Evolutionary conservation across 2,888 invertebrate species (phyloP).

Genomic region (Plagodis dolabraria): DNA sequence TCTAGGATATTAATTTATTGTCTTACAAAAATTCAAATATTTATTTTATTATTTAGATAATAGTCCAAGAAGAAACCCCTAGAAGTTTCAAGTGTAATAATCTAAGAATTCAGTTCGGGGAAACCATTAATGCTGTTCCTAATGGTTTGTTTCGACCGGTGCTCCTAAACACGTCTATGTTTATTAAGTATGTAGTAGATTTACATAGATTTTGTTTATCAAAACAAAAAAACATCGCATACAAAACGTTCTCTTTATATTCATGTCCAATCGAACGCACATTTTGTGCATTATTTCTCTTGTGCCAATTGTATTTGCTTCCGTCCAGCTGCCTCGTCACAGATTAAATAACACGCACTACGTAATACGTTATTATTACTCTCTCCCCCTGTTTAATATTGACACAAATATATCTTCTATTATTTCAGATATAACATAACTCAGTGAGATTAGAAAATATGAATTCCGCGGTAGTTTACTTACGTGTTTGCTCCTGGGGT

Average conservation of each 20-base stretch:
- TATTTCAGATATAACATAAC: constrained; percentile 46
- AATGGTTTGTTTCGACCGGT: not conserved
- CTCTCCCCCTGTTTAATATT: constrained; percentile 33
- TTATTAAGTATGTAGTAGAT: not conserved
- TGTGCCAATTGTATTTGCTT: constrained; percentile 32
- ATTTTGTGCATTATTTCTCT: constrained; percentile 31
- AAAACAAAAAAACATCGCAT: constrained; percentile 3
- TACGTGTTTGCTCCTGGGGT: constrained; percentile 34
- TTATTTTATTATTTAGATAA: no score
- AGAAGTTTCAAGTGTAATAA: no score
- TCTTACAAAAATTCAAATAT: no score
- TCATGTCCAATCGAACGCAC: constrained; percentile 18
- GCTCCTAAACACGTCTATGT: not conserved
- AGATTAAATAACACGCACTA: no score
- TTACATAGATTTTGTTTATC: not conserved
- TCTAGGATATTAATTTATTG: no score
- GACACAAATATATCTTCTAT: constrained; percentile 50
- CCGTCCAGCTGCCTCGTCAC: constrained; percentile 31
- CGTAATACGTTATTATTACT: constrained; percentile 8
- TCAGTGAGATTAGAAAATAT: constrained; percentile 50
- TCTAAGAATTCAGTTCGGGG: no score
- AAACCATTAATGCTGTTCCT: no score
- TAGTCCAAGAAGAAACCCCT: no score
- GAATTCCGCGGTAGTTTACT: constrained; percentile 63
- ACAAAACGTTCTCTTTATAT: constrained; percentile 4